Evolutionary conservation across 2,797 vertebrate genomes (phyloP), one percentile per base, ranked within the genome.

Genomic region (Eurystomus glaucurus): DNA sequence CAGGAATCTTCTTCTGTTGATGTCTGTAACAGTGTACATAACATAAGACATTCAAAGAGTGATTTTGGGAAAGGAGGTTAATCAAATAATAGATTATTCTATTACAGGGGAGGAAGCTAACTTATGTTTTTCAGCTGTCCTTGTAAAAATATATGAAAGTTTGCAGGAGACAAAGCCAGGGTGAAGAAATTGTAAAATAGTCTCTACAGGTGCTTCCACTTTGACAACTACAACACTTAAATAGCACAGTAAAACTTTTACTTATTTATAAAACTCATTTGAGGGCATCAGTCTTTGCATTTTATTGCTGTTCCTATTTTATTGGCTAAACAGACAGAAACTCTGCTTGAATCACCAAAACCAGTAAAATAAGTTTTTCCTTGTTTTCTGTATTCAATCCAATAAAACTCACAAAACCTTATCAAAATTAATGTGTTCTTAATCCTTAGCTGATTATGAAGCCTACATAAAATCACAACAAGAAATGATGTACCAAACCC

Each of bases 401-500:
- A 91, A 21, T 81, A 51, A 83, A 78, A 83, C 72, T 16, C 4
- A 82, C 16, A 50, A 83, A 80, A 70, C n/a, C 23, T 93, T 70
- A 94, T 4, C 9, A 88, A 76, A 91, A 90, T 66, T n/a, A 57
- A 50, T 25, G 3, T 77, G 3, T 90, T 95, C 48, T 96, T 96
- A 72, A 81, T 94, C 97, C 90, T 82, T 98, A 99, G 99, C 98
- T 98, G 98, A 99, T 96, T 99, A 99, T 29, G 99, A 99, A 79
- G 97, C 98, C 70, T 98, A 99, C 90, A 98, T 99, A 98, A 99
- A 99, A 98, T 98, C 98, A 1, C 99, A 99, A 92, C 98, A 99
- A 91, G 99, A 99, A 52, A 95, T 98, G 97, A 99, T 98, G 14
- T 99, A 99, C 95, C 99, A 98, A 97, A 99, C 98, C 50, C 98